Evolutionary conservation across 2,113 vertebrate genomes (phyloP).

Genomic region (Stercorarius parasiticus): DNA sequence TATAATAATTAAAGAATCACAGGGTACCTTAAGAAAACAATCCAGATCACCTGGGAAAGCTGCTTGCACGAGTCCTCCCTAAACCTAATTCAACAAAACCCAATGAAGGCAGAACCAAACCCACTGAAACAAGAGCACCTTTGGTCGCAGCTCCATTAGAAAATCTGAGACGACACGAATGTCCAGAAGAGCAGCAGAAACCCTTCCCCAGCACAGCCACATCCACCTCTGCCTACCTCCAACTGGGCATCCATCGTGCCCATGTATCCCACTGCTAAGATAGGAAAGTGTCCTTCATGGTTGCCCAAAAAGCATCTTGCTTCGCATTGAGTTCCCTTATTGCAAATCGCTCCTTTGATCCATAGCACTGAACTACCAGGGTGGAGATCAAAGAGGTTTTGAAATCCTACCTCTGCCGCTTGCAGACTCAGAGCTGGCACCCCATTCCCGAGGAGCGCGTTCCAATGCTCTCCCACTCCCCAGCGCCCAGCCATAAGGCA

Average conservation of each 20-base stretch:
- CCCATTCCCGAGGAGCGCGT: not conserved
- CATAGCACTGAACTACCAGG: not conserved
- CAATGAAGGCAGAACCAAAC: not conserved
- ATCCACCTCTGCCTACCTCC: not conserved
- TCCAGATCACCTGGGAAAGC: not conserved
- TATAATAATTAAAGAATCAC: not conserved
- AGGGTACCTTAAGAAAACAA: not conserved
- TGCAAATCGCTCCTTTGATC: not conserved
- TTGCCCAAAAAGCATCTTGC: not conserved
- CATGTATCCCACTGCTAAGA: rapidly evolving
- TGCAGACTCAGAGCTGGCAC: not conserved
- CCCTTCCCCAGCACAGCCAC: not conserved
- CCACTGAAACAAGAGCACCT: not conserved
- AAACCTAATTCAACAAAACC: not conserved
- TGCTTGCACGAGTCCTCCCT: not conserved
- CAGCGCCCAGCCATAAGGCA: not conserved
- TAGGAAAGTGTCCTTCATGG: not conserved
- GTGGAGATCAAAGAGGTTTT: not conserved
- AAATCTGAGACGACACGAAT: not conserved
- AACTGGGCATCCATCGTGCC: not conserved
- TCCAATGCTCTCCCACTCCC: not conserved
- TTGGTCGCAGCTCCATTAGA: not conserved
- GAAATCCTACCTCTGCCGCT: not conserved
- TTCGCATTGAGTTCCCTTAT: not conserved
- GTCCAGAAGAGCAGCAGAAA: not conserved